Percentiles rank a stretch among this genome's conserved stretches.
These are phyloP conservation scores for Eubucco bourcierii DNA, from an alignment of 2,113 vertebrate genomes.

Conservation along the genomic window DNA sequence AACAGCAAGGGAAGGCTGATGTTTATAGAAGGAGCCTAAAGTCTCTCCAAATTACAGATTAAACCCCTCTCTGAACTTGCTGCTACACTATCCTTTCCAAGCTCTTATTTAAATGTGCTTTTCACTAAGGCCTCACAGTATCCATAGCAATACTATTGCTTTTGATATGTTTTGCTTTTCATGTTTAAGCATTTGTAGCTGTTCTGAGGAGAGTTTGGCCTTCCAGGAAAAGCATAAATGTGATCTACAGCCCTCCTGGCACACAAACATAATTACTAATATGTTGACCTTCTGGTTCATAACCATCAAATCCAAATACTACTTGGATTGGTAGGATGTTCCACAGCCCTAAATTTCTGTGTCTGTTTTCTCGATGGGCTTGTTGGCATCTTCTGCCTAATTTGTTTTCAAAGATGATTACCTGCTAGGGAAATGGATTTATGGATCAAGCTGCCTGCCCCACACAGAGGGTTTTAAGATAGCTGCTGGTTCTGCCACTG, in stretches of 20 bases:
- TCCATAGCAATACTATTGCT: background rate
- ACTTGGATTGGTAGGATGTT: background rate
- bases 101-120: background rate
- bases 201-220: background rate
- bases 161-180: background rate
- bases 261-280: background rate
- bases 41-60: background rate
- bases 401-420: background rate
- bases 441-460: background rate
- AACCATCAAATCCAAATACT: background rate
- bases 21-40: background rate
- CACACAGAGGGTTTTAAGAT: background rate
- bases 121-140: background rate
- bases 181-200: conserved; percentile 8
- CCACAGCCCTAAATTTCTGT: background rate
- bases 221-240: conserved; percentile 23
- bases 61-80: background rate
- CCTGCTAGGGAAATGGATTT: background rate
- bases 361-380: background rate
- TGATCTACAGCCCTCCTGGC: conserved; percentile 28
- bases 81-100: background rate
- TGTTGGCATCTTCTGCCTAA: background rate
- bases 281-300: conserved; percentile 13
- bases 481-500: background rate
- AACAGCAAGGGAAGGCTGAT: background rate